A percentile compares a stretch with the other conserved stretches of the same genome.
phyloP scores from a whole-genome alignment of 2,888 invertebrate species.

The Netelia virgata region DNA sequence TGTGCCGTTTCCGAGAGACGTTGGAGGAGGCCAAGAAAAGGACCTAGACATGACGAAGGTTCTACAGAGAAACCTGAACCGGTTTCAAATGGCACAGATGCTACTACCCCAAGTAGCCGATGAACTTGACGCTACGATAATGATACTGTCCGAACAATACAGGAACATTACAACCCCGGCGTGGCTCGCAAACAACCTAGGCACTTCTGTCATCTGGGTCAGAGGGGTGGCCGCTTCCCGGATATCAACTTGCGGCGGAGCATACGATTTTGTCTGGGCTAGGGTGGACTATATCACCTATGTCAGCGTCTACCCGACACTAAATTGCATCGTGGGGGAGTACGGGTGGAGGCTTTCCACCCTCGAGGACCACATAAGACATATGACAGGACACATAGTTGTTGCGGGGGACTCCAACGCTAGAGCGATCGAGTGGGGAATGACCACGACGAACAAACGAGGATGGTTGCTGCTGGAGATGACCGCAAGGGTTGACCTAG shows the following conservation, averaged over 20 bases:
- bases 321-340: not conserved
- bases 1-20: not conserved
- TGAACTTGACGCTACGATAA: slow-evolving; percentile 44
- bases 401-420: slow-evolving; percentile 66
- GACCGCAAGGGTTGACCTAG: slow-evolving; percentile 57
- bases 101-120: slow-evolving; percentile 41
- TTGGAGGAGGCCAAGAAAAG: not conserved
- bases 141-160: slow-evolving; percentile 48
- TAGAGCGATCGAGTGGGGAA: slow-evolving; percentile 66
- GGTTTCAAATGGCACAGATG: slow-evolving; percentile 2
- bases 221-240: slow-evolving; percentile 11
- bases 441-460: slow-evolving; percentile 57
- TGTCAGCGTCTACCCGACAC: not conserved
- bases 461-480: slow-evolving; percentile 67
- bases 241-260: not conserved
- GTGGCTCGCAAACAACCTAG: slow-evolving; percentile 31
- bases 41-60: not conserved
- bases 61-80: not conserved
- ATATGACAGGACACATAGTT: slow-evolving; percentile 39
- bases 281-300: not conserved
- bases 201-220: slow-evolving; percentile 54
- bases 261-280: not conserved
- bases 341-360: not conserved
- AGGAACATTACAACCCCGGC: slow-evolving; percentile 1
- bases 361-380: slow-evolving; percentile 1